These are phyloP conservation scores for Anoplopoma fimbria DNA, from an alignment of 2,113 vertebrate species.

Conservation along the genomic window DNA sequence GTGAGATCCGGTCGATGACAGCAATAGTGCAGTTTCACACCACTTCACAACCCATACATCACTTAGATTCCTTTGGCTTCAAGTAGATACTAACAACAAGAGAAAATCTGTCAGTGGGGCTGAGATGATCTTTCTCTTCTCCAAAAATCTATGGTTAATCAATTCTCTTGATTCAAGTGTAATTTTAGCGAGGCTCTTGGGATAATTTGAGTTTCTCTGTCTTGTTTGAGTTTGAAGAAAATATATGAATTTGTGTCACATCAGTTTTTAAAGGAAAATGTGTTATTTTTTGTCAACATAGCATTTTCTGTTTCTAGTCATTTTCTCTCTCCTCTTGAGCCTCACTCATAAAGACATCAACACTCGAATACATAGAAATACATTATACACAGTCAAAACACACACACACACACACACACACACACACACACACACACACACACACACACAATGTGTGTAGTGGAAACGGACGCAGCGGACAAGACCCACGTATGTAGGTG, in stretches of 20 bases:
- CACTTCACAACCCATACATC: slow-evolving; percentile 3
- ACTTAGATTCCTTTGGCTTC: slow-evolving; percentile 1
- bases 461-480: not conserved
- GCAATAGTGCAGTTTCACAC: not conserved
- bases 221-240: not conserved
- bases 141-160: not conserved
- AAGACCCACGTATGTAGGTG: not conserved
- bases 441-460: not conserved
- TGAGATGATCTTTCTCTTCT: not conserved
- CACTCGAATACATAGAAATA: not conserved
- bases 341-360: not conserved
- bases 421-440: too few species aligned
- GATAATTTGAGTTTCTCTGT: not conserved
- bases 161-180: slow-evolving; percentile 6
- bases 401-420: too few species aligned
- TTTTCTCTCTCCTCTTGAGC: not conserved
- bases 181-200: not conserved
- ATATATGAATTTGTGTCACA: not conserved
- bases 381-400: not conserved
- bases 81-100: not conserved
- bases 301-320: slow-evolving; percentile 10
- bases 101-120: not conserved
- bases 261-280: not conserved
- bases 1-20: not conserved
- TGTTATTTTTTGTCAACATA: not conserved